Base-by-base conservation (phyloP, 1,140 invertebrate species). In the Lepidurus packardi region DNA sequence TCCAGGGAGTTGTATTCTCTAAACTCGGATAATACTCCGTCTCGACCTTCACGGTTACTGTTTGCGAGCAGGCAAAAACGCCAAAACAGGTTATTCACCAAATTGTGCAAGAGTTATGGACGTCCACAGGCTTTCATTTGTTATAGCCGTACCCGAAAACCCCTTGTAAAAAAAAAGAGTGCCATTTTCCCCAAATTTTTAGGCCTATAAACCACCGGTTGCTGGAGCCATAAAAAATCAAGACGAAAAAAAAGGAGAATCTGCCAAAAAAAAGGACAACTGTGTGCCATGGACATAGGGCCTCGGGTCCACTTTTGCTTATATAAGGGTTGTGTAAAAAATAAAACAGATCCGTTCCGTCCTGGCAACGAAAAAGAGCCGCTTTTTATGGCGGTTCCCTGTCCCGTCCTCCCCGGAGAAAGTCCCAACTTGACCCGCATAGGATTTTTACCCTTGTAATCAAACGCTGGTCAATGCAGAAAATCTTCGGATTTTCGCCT, bases 121-220 rank as follows among this genome's bases (percentile, higher is more conserved):
- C 45, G 10, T 47, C 16, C 10, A 10, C 45, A 10, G 45, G 16
- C 10, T 47, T 47, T 47, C 16, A n/a, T 65, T 65, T 65, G 21
- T 65, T 65, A 65, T 21, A 65, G 53, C 53, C 53, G 53, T 65
- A 65, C 13, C 13, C 53, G 1, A 65, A 65, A 65, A 9, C 53
- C 53, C 9, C 53, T 65, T 65, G 53, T 65, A 65, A 65, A 65
- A 16, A 65, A 16, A 65, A 65, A 13, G 34, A 34, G 8, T 65
- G 53, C 13, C 53, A 9, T 65, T 65, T 65, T 21, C 53, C 1
- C 53, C 1, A 7, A 16, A 7, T n/a, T 65, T 16, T 65, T 65
- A 65, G 53, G 53, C 53, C 53, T 65, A 65, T 65, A 65, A 65
- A 65, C 53, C 53, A 65, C 53, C 53, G 53, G 53, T 65, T 65